Conservation (phyloP, 2,113 vertebrate genomes). For the Ammodytes marinus region DNA sequence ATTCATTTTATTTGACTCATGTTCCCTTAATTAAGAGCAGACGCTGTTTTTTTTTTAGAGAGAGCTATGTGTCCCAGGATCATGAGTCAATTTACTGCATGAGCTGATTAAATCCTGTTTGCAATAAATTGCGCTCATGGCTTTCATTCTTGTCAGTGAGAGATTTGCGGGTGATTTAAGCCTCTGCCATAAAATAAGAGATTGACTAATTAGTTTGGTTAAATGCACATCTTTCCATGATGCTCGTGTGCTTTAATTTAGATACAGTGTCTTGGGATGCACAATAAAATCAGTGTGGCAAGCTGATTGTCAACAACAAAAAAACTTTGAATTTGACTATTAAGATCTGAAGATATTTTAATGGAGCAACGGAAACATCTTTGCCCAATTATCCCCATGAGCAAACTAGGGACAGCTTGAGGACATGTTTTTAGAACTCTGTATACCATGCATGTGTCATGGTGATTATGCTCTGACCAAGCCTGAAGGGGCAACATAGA, state of each 20-base stretch:
- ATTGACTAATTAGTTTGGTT: constrained; percentile 30
- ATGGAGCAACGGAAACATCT: neutral
- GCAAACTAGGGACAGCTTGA: neutral
- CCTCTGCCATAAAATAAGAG: constrained; percentile 29
- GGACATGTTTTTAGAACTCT: neutral
- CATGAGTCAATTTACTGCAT: constrained; percentile 72
- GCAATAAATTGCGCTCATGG: constrained; percentile 69
- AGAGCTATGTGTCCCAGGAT: constrained; percentile 60
- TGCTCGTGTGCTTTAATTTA: constrained; percentile 15
- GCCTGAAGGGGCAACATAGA: neutral
- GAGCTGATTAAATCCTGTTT: constrained; percentile 78
- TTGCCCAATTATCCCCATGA: neutral
- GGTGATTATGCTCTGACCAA: neutral
- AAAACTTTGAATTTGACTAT: neutral
- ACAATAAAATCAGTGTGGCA: neutral
- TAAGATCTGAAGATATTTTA: neutral
- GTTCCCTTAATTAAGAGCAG: constrained; percentile 62
- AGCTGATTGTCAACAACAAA: constrained; percentile 4
- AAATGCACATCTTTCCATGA: constrained; percentile 29
- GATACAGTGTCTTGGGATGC: neutral
- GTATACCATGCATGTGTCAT: neutral
- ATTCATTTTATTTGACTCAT: constrained; percentile 58
- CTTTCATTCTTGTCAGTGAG: constrained; percentile 67
- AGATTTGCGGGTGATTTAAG: constrained; percentile 73
- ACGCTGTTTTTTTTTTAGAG: constrained; percentile 66